Conservation (phyloP, 2,888 invertebrate genomes). For the Plagodis pulveraria region DNA sequence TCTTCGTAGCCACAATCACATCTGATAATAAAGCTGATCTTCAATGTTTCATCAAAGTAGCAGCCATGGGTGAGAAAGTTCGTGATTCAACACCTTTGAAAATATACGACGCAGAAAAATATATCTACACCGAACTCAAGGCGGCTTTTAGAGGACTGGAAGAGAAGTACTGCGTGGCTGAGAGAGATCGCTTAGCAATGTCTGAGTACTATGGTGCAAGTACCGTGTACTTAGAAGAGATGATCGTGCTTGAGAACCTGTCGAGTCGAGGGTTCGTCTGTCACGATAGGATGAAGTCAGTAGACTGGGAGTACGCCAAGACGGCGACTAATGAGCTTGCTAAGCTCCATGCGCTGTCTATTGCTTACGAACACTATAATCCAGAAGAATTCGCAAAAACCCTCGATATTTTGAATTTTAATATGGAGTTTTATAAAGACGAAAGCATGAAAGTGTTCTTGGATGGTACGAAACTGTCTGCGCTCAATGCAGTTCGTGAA, state of each 20-base stretch:
- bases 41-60: conserved; percentile 59
- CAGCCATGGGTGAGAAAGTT: conserved; percentile 37
- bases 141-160: conserved; percentile 35
- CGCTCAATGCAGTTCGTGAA: conserved; percentile 39
- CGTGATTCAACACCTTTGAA: conserved; percentile 15
- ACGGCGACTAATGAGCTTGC: conserved; percentile 46
- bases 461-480: conserved; percentile 29
- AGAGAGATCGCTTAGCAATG: conserved; percentile 41
- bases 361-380: conserved; percentile 48
- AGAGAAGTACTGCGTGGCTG: conserved; percentile 29
- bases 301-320: conserved; percentile 51
- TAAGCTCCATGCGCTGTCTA: conserved; percentile 58
- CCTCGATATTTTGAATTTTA: not conserved
- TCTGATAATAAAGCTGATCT: conserved; percentile 43
- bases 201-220: conserved; percentile 47
- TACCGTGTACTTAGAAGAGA: conserved; percentile 43
- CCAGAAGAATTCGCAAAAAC: conserved; percentile 44
- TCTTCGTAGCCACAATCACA: conserved; percentile 46
- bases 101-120: conserved; percentile 34
- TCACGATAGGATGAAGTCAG: conserved; percentile 46
- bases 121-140: conserved; percentile 33
- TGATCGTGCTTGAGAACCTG: conserved; percentile 48
- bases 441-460: conserved; percentile 5
- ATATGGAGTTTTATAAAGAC: not conserved
- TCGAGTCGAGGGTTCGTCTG: conserved; percentile 42